phyloP scores from a whole-genome alignment of 2,888 invertebrate species.

The Seira musarum region DNA sequence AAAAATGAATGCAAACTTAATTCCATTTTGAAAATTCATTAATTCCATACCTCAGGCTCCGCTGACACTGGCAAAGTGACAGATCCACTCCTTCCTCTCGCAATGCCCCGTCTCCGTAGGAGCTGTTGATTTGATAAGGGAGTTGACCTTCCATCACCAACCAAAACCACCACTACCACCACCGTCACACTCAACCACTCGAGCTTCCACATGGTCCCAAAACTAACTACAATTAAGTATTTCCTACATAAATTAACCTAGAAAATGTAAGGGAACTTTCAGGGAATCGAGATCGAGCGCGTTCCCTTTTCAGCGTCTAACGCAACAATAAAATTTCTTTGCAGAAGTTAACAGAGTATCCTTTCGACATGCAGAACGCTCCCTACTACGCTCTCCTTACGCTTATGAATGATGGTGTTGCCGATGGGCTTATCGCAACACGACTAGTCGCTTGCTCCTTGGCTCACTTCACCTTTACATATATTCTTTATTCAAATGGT shows the following conservation, averaged over 20 bases:
- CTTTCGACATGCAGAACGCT: slow-evolving; percentile 1
- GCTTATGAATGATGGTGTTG: slow-evolving; percentile 30
- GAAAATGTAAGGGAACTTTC: neutral
- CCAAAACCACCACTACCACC: slow-evolving; percentile 10
- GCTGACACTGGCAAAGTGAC: neutral
- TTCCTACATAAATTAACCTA: slow-evolving; percentile 16
- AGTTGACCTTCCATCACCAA: slow-evolving; percentile 14
- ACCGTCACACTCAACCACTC: slow-evolving; percentile 33
- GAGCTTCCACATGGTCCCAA: slow-evolving; percentile 4
- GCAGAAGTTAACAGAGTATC: neutral
- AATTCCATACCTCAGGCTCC: slow-evolving; percentile 14
- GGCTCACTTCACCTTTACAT: slow-evolving; percentile 42
- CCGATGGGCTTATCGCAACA: slow-evolving; percentile 44
- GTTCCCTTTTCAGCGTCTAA: too few relatives aligned
- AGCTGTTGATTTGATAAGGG: slow-evolving; percentile 47
- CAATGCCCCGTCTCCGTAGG: slow-evolving; percentile 26
- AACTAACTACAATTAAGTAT: neutral
- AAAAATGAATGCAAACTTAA: neutral
- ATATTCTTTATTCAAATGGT: slow-evolving; percentile 1
- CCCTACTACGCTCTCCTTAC: neutral
- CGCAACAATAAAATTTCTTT: too few relatives aligned
- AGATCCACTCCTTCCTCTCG: slow-evolving; percentile 3
- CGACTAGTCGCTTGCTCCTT: slow-evolving; percentile 35
- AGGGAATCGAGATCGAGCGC: too few relatives aligned
- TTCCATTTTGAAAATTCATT: neutral